A percentile compares a stretch with the other conserved stretches of the same genome.
Conservation (phyloP, 2,888 invertebrate species). For the Synergus japonicus region DNA sequence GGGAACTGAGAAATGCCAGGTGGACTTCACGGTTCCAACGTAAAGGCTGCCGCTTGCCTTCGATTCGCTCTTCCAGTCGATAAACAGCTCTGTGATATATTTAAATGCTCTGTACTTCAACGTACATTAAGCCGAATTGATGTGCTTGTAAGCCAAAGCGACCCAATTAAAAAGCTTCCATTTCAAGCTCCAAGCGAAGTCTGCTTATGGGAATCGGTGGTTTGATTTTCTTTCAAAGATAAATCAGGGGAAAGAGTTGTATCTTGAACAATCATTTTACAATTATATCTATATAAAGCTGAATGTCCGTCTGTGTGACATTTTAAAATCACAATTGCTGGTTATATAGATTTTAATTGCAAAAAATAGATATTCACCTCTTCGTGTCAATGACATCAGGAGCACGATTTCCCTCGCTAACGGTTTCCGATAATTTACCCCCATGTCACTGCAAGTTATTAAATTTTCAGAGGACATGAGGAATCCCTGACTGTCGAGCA, state of each 20-base stretch:
- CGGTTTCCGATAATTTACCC: conserved; percentile 18
- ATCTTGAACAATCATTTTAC: too few species aligned
- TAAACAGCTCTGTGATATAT: conserved; percentile 23
- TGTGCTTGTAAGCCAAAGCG: neutral
- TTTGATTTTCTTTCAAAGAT: neutral
- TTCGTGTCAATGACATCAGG: conserved; percentile 5
- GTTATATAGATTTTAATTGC: too few species aligned
- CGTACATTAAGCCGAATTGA: conserved; percentile 5
- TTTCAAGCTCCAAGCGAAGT: neutral
- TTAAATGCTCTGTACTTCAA: conserved; percentile 4
- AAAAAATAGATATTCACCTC: neutral
- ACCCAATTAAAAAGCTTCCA: conserved; percentile 26
- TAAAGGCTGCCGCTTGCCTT: conserved; percentile 8
- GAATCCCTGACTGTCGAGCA: conserved; percentile 23
- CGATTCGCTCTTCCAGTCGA: conserved; percentile 14
- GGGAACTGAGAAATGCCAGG: conserved; percentile 15
- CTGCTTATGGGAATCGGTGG: neutral
- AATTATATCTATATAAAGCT: too few species aligned
- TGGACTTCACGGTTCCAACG: conserved; percentile 22
- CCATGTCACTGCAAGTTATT: conserved; percentile 24
- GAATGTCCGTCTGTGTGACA: too few species aligned
- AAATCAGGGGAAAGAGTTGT: too few species aligned
- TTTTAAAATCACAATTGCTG: too few species aligned
- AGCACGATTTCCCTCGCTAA: conserved; percentile 3
- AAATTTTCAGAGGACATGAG: conserved; percentile 22